These are phyloP conservation scores for Heliconius charithonia DNA, from an alignment of 2,888 invertebrate genomes.

Conservation along the genomic window DNA sequence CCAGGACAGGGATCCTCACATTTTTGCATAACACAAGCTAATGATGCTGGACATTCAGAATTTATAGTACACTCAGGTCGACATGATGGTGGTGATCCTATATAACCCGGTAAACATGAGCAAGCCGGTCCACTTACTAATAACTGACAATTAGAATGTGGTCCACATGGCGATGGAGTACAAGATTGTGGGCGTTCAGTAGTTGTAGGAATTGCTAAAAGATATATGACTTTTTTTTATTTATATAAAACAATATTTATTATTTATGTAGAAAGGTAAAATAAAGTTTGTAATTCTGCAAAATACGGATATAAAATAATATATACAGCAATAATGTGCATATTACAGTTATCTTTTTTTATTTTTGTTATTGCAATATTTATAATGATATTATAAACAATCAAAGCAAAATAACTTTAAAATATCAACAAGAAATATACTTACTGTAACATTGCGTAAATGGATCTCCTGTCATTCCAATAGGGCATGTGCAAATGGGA, in stretches of 20 bases:
- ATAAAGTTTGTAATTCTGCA: too few relatives aligned
- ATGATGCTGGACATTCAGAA: conserved; percentile 90
- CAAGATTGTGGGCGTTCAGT: conserved; percentile 90
- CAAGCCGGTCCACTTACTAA: conserved; percentile 89
- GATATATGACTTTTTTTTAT: not conserved
- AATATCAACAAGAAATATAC: not conserved
- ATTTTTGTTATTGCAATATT: not conserved
- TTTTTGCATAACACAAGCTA: conserved; percentile 90
- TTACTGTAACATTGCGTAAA: conserved; percentile 89
- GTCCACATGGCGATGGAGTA: conserved; percentile 92
- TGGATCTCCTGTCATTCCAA: conserved; percentile 94
- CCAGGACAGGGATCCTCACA: conserved; percentile 93
- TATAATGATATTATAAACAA: not conserved
- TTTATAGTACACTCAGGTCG: conserved; percentile 91
- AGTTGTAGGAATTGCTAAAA: conserved; percentile 67
- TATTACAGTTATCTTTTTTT: too few relatives aligned
- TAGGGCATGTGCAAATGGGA: conserved; percentile 93
- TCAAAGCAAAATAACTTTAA: conserved; percentile 66
- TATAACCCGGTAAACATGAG: conserved; percentile 90
- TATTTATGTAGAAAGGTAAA: too few relatives aligned
- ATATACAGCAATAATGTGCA: too few relatives aligned
- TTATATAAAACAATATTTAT: not conserved
- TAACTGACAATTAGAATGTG: conserved; percentile 91
- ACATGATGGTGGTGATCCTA: conserved; percentile 91
- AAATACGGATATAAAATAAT: too few relatives aligned